Evolutionary conservation across 2,797 vertebrate species (phyloP).

Genomic region (Alcedo atthis): DNA sequence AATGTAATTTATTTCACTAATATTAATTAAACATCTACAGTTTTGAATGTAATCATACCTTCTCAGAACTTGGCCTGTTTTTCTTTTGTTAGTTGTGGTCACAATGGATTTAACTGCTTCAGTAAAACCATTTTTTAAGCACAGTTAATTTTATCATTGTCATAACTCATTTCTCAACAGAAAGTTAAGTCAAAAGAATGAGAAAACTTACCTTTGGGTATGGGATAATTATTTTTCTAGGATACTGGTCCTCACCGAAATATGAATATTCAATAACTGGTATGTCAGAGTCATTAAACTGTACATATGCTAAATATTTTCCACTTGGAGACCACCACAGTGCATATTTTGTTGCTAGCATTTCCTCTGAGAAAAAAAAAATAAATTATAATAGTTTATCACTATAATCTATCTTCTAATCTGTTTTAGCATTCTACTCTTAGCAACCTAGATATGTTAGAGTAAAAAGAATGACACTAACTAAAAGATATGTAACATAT

Average conservation of each 20-base stretch:
- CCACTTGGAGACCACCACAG: conserved; percentile 94
- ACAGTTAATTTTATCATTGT: background rate
- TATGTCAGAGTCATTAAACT: conserved; percentile 92
- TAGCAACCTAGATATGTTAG: background rate
- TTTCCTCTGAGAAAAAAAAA: conserved; percentile 87
- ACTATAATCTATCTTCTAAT: background rate
- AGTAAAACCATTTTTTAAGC: background rate
- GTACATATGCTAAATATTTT: conserved; percentile 87
- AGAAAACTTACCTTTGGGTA: conserved; percentile 91
- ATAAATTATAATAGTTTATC: background rate
- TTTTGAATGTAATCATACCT: background rate
- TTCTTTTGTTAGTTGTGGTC: background rate
- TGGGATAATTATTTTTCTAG: conserved; percentile 87
- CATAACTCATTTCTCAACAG: conserved; percentile 33
- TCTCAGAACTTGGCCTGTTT: background rate
- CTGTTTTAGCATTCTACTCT: background rate
- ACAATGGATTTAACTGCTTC: background rate
- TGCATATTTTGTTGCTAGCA: conserved; percentile 89
- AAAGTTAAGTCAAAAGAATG: background rate
- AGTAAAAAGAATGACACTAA: background rate
- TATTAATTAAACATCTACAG: background rate
- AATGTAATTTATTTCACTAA: background rate
- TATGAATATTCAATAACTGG: conserved; percentile 90
- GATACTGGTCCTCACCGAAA: conserved; percentile 92
- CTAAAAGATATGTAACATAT: background rate